Evolutionary conservation across 2,888 invertebrate species (phyloP), one percentile per base, ranked within the genome.

Genomic region (Ommatoiulus sabulosus): DNA sequence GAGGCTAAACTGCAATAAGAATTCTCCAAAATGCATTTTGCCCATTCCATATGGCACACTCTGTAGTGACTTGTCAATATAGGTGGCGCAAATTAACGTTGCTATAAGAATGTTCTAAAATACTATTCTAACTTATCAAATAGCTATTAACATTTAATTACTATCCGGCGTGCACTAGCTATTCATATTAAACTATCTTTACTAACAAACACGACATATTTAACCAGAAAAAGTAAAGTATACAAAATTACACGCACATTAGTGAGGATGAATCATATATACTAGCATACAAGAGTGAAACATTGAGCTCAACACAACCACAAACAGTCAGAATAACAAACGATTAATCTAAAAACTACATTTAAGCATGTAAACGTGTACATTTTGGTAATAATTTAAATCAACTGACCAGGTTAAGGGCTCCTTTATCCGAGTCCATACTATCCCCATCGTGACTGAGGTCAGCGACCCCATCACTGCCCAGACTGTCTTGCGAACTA

Each of bases 351-450:
- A 35, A 52, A 15, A 52, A 52, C 52, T 35, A 35, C 35, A 35
- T 35, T 35, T 1, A 35, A 35, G 35, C 15, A 15, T 10, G 17
- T 15, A 52, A 52, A 15, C 52, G 17, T 52, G 15, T 8, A 52
- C 1, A 15, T 15, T 52, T 0, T 15, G 15, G 0, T 84, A 84
- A 84, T 4, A 84, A 43, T 5, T 8, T 84, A 15, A 20, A 84
- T 84, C 12, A 84, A 87, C 94, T 94, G 92, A 95, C 95, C 94
- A 95, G 92, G 92, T 95, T 95, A 88, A 95, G 94, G 48, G 95
- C 95, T 87, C 91, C 92, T 91, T 94, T 93, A 90, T 95, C 95
- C 57, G 95, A 95, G 91, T 95, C 95, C 93, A 95, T 93, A 89
- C 91, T 91, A 90, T 91, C 91, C 87, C 90, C 91, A 89, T 91